Percentiles rank a stretch among this genome's conserved stretches.
Evolutionary conservation across 2,888 invertebrate species (phyloP).

Genomic region (Magallana nippona): DNA sequence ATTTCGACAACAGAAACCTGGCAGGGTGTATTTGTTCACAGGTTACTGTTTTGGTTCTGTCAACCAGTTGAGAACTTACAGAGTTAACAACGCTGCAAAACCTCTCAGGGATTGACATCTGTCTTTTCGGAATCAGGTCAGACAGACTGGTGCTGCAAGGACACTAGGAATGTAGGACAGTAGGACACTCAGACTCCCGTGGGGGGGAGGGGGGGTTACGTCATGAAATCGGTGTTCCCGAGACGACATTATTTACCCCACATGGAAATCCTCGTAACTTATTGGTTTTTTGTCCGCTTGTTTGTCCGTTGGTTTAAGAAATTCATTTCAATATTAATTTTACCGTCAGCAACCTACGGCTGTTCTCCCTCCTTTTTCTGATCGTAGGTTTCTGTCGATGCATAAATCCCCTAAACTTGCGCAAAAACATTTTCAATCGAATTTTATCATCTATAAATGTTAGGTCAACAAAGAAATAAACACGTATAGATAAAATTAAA

Average conservation of each 20-base stretch:
- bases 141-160: background rate
- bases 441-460: background rate
- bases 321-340: too few species aligned
- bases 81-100: background rate
- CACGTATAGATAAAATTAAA: background rate
- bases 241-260: too few species aligned
- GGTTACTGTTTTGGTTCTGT: constrained; percentile 12
- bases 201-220: too few species aligned
- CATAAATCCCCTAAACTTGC: too few species aligned
- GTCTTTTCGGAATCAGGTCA: constrained; percentile 10
- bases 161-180: constrained; percentile 3
- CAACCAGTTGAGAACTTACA: background rate
- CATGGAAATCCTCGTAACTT: too few species aligned
- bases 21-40: background rate
- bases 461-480: background rate
- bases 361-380: too few species aligned
- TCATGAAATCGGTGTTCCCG: too few species aligned
- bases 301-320: too few species aligned
- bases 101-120: constrained; percentile 2
- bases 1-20: background rate
- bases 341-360: too few species aligned
- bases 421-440: background rate
- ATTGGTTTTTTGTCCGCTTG: too few species aligned
- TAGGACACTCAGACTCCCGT: background rate
- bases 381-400: too few species aligned